Percentiles rank a stretch among this genome's conserved stretches.
Conservation (phyloP, 2,797 vertebrate genomes). For the Crypturellus tataupa region DNA sequence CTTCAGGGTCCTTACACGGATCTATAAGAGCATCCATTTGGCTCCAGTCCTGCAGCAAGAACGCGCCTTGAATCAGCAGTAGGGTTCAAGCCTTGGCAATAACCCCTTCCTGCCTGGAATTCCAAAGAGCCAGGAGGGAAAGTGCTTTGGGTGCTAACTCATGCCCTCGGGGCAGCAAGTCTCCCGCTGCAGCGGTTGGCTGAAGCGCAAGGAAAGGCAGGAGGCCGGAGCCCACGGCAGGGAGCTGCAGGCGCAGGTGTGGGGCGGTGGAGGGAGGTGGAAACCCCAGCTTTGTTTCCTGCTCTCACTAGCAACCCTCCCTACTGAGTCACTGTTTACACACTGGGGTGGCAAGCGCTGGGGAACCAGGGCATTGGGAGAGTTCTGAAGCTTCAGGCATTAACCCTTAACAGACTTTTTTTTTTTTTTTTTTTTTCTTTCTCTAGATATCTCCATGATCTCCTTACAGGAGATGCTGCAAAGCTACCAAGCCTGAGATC, state of each 20-base stretch:
- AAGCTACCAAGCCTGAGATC: not conserved
- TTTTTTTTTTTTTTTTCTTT: not conserved
- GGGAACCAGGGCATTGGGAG: not conserved
- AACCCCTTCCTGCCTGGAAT: not conserved
- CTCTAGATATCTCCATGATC: not conserved
- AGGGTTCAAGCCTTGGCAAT: not conserved
- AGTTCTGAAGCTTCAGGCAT: not conserved
- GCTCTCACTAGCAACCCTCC: not conserved
- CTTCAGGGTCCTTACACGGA: not conserved
- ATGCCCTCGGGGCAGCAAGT: not conserved
- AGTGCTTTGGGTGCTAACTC: not conserved
- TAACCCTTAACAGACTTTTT: not conserved
- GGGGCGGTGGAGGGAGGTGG: not conserved
- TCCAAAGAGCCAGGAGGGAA: not conserved
- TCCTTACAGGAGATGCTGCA: not conserved
- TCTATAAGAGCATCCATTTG: not conserved
- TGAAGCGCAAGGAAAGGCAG: not conserved
- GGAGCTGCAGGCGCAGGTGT: not conserved
- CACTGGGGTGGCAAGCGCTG: not conserved
- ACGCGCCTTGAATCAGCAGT: not conserved
- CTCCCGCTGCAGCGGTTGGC: not conserved
- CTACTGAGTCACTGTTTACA: constrained; percentile 53
- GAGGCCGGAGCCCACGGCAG: not conserved
- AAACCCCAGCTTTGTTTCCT: not conserved
- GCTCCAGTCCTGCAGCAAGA: not conserved